Conservation (phyloP, 2,797 vertebrate species). For the Lagodon rhomboides region DNA sequence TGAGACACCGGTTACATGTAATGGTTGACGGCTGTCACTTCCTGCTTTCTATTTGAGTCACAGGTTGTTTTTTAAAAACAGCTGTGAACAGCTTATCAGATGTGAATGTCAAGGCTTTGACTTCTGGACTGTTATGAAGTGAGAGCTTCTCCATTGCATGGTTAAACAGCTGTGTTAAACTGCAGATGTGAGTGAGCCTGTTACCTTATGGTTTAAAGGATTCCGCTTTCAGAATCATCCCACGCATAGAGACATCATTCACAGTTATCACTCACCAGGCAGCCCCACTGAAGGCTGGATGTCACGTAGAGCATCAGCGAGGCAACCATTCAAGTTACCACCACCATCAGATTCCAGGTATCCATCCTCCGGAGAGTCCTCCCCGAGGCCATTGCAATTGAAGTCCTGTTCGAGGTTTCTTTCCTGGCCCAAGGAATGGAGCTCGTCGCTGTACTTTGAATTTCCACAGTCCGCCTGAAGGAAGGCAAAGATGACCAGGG, state of each 20-base stretch:
- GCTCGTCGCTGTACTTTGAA: constrained; percentile 31
- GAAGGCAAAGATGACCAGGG: constrained; percentile 77
- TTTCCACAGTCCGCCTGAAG: constrained; percentile 60
- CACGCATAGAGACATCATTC: background rate
- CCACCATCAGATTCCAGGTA: constrained; percentile 79
- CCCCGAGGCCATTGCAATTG: background rate
- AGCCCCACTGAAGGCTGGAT: constrained; percentile 53
- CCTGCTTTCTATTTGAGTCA: constrained; percentile 32
- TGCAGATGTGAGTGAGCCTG: background rate
- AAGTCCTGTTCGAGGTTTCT: background rate
- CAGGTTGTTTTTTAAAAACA: background rate
- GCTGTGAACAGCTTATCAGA: background rate
- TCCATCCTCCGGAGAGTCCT: background rate
- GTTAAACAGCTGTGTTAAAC: background rate
- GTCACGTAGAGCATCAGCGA: background rate
- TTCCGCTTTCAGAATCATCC: background rate
- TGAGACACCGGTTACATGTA: background rate
- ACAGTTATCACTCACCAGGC: constrained; percentile 47
- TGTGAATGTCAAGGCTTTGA: background rate
- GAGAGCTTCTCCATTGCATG: background rate
- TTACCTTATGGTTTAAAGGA: no score
- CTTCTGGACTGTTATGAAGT: background rate
- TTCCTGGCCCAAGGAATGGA: constrained; percentile 41
- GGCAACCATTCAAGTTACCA: constrained; percentile 48
- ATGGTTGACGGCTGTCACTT: constrained; percentile 3